Conservation (phyloP, 2,888 invertebrate species). For the Poecilobothrus nobilitatus region DNA sequence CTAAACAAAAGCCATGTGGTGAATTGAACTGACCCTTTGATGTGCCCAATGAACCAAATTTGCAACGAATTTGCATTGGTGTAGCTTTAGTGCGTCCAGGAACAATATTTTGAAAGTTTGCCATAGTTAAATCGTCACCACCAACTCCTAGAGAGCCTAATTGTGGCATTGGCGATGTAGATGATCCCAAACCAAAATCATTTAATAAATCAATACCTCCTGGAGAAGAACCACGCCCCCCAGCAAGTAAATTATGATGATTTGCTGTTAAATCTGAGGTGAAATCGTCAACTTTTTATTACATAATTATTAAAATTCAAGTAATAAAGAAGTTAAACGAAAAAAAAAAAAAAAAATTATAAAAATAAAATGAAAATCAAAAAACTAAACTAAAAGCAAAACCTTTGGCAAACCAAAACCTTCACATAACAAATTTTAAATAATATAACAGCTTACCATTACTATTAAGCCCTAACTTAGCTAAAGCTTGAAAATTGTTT, state of each 20-base stretch:
- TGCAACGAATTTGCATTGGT: slow-evolving; percentile 81
- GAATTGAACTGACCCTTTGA: slow-evolving; percentile 93
- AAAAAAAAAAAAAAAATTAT: slow-evolving; percentile 16
- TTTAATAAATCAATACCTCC: slow-evolving; percentile 52
- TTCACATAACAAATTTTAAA: slow-evolving; percentile 2
- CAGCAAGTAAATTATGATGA: slow-evolving; percentile 17
- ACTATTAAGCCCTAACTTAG: slow-evolving; percentile 67
- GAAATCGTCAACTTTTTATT: slow-evolving; percentile 30
- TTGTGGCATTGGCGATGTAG: slow-evolving; percentile 51
- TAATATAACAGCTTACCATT: slow-evolving; percentile 48
- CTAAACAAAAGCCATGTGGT: slow-evolving; percentile 93
- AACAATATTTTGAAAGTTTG: slow-evolving; percentile 46
- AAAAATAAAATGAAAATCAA: slow-evolving; percentile 13
- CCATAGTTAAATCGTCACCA: slow-evolving; percentile 45
- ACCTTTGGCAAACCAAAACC: neutral
- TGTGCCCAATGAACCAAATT: slow-evolving; percentile 89
- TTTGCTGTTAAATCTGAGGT: slow-evolving; percentile 45
- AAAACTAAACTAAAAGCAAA: neutral
- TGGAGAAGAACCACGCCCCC: slow-evolving; percentile 50
- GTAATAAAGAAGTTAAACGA: slow-evolving; percentile 15
- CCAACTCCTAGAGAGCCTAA: slow-evolving; percentile 45
- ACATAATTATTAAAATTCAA: slow-evolving; percentile 14
- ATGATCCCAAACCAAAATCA: slow-evolving; percentile 51
- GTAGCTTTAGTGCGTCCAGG: slow-evolving; percentile 64
- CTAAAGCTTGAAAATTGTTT: slow-evolving; percentile 81